Conservation (phyloP, 2,888 invertebrate species). For the Cancer borealis region DNA sequence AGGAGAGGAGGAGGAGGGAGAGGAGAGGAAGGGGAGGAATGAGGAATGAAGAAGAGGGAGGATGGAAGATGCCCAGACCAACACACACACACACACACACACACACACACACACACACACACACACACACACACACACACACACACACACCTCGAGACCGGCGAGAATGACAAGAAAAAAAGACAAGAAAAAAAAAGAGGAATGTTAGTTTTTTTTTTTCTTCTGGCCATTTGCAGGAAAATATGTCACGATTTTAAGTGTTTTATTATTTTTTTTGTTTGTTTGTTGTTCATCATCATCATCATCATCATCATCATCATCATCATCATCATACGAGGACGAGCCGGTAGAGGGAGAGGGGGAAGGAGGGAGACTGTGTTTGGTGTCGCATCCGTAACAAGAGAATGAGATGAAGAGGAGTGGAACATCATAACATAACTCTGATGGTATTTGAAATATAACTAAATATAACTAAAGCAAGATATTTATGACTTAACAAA, state of each 20-base stretch:
- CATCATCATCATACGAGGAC: not conserved
- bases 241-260: too few species aligned
- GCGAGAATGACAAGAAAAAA: too few species aligned
- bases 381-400: not conserved
- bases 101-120: constrained; percentile 12
- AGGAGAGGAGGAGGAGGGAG: not conserved
- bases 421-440: not conserved
- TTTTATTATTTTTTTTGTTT: not conserved
- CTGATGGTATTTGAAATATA: too few species aligned
- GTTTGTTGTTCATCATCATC: not conserved
- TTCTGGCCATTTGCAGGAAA: too few species aligned
- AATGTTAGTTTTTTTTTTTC: too few species aligned
- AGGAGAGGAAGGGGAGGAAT: not conserved
- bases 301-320: not conserved
- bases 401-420: not conserved
- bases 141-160: not conserved
- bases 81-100: constrained; percentile 20
- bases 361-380: not conserved
- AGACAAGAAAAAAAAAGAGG: too few species aligned
- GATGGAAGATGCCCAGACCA: not conserved
- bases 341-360: not conserved
- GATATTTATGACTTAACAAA: not conserved
- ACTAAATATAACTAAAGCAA: too few species aligned
- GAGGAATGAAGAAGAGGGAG: not conserved
- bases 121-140: constrained; percentile 20